A percentile compares a stretch with the other conserved stretches of the same genome.
phyloP scores from a whole-genome alignment of 2,888 invertebrate genomes.

The Luperina nickerlii region DNA sequence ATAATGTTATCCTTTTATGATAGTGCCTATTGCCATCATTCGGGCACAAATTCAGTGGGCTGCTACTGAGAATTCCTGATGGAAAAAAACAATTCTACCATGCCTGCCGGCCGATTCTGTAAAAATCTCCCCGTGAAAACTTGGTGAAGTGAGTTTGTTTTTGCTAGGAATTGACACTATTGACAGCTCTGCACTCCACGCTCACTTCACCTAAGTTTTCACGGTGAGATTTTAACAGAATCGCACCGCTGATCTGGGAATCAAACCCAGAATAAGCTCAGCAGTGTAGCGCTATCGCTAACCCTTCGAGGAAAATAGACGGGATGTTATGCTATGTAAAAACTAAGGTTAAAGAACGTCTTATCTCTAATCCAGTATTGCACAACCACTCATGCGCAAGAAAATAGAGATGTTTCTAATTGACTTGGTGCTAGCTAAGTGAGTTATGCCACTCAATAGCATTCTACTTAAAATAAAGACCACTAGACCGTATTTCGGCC shows the following conservation, averaged over 20 bases:
- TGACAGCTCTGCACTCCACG: too few relatives aligned
- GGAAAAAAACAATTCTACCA: not conserved
- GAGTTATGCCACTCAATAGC: not conserved
- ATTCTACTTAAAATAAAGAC: not conserved
- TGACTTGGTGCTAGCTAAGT: not conserved
- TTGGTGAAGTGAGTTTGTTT: too few relatives aligned
- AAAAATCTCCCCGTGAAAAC: too few relatives aligned
- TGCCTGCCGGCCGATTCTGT: not conserved
- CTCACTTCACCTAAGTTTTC: too few relatives aligned
- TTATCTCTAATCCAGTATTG: not conserved
- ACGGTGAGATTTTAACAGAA: too few relatives aligned
- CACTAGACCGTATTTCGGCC: too few relatives aligned
- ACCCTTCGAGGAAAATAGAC: not conserved
- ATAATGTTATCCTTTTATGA: too few relatives aligned
- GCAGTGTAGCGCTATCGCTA: not conserved
- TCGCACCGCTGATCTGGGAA: not conserved
- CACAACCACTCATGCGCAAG: not conserved
- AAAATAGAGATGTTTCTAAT: not conserved
- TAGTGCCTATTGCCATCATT: too few relatives aligned
- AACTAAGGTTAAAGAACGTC: not conserved
- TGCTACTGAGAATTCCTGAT: too few relatives aligned
- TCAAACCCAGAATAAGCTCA: not conserved
- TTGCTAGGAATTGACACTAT: too few relatives aligned
- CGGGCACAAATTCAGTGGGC: too few relatives aligned
- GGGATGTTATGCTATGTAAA: not conserved